These are phyloP conservation scores for Meta bourneti DNA, from an alignment of 2,888 invertebrate genomes.

Conservation along the genomic window DNA sequence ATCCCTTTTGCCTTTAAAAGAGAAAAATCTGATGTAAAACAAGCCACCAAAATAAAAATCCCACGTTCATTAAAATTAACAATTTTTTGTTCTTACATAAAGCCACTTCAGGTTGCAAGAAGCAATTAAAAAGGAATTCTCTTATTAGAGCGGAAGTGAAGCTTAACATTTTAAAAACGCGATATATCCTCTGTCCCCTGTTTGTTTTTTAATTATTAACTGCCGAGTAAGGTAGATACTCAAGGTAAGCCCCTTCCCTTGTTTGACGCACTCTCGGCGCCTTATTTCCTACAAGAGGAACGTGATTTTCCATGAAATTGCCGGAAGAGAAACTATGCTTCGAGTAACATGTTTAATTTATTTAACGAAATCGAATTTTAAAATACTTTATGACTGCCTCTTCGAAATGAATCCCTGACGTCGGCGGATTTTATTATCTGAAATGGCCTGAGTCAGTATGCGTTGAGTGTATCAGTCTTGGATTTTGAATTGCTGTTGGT, in stretches of 20 bases:
- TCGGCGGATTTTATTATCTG: not conserved
- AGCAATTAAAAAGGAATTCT: not conserved
- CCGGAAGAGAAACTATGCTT: not conserved
- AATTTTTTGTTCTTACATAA: not conserved
- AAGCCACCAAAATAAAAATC: not conserved
- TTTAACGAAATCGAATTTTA: constrained; percentile 10
- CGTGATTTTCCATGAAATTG: constrained; percentile 17
- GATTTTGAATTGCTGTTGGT: too few species aligned
- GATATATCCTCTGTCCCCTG: not conserved
- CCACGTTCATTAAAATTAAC: not conserved
- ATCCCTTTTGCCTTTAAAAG: not conserved
- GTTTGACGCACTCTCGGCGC: not conserved
- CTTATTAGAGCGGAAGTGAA: not conserved
- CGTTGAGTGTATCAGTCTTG: too few species aligned
- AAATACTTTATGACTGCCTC: not conserved
- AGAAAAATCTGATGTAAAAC: not conserved
- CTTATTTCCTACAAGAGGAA: not conserved
- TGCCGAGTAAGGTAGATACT: not conserved
- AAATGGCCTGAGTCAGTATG: not conserved
- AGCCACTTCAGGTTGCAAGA: not conserved
- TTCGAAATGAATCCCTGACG: not conserved
- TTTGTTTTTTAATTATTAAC: not conserved
- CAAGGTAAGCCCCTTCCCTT: not conserved
- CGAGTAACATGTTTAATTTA: not conserved
- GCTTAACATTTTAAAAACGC: not conserved